Evolutionary conservation across 2,888 invertebrate genomes (phyloP).

Genomic region (Parascotia fuliginaria): DNA sequence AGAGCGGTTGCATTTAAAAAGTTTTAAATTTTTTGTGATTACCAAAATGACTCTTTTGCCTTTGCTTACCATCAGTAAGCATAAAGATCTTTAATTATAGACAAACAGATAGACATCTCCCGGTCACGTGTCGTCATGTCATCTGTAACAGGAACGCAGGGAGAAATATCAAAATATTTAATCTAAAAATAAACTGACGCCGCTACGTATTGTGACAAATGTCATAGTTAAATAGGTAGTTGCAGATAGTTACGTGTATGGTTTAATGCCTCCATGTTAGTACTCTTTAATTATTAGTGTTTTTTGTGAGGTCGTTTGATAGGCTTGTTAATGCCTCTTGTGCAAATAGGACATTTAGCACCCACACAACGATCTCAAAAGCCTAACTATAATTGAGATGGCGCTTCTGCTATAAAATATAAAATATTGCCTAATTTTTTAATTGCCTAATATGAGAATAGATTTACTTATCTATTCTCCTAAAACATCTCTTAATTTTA

Average conservation of each 20-base stretch:
- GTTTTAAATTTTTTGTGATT: not conserved
- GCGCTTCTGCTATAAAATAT: too few species aligned
- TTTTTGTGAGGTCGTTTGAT: conserved; percentile 25
- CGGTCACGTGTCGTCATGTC: not conserved
- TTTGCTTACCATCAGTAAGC: too few species aligned
- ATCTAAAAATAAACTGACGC: conserved; percentile 42
- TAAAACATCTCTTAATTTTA: too few species aligned
- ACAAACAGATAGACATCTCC: not conserved
- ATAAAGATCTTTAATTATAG: not conserved
- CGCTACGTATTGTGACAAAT: conserved; percentile 48
- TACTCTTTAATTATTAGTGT: conserved; percentile 13
- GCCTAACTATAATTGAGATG: too few species aligned
- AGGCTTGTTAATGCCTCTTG: conserved; percentile 6
- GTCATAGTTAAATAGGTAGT: conserved; percentile 27
- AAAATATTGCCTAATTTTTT: too few species aligned
- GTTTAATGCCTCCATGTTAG: conserved; percentile 31
- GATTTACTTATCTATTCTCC: too few species aligned
- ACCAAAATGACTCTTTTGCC: too few species aligned
- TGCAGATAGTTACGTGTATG: not conserved
- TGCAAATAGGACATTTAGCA: too few species aligned
- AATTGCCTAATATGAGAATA: too few species aligned
- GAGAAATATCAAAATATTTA: conserved; percentile 37
- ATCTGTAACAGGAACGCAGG: conserved; percentile 16
- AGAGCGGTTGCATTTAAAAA: not conserved
- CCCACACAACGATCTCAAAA: too few species aligned